Evolutionary conservation across 2,113 vertebrate species (phyloP), one percentile per base, ranked within the genome.

Genomic region (Rhynchopsitta pachyrhyncha): DNA sequence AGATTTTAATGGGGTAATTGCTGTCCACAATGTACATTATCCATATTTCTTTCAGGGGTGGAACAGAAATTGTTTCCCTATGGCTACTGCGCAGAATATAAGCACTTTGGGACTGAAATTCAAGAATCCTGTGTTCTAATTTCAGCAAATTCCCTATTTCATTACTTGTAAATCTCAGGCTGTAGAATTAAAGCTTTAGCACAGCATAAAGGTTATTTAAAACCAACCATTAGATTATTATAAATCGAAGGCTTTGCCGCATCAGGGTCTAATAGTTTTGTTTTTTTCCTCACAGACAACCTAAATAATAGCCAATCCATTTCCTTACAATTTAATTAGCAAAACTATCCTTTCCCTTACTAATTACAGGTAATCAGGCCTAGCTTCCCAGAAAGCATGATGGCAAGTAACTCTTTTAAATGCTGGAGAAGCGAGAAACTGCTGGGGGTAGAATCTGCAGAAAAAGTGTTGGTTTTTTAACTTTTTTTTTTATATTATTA

Each of bases 321-420:
- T 85, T 69, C 62, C 55, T 39, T 81, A 49, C 28, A 50, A 25
- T 62, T 85, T 67, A 95, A 90, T 74, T 85, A 76, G 82, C 78
- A 93, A 91, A 90, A 33, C 67, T 82, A 33, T 69, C 55, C 23
- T 89, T 81, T 86, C 83, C 71, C 52, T 80, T 39, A 13, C 37
- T 93, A 88, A 93, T 93, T 86, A 85, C 46, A 86, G 50, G 79
- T 71, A 95, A 83, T 55, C 64, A 93, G 17, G 33, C 64, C 84
- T 75, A 39, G 53, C 47, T 81, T 88, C 53, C 42, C 75, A 74
- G 44, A 82, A 85, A 77, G 76, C 82, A 49, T 8, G 55, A 67
- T 17, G 53, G 50, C 60, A 68, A 77, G 13, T 42, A 76, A 59
- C 23, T 24, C 15, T 6, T 49, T 90, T 88, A 18, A 81, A 68